Percentiles rank a stretch among this genome's conserved stretches.
These are phyloP conservation scores for Erynnis tages DNA, from an alignment of 2,888 invertebrate species.

Conservation along the genomic window DNA sequence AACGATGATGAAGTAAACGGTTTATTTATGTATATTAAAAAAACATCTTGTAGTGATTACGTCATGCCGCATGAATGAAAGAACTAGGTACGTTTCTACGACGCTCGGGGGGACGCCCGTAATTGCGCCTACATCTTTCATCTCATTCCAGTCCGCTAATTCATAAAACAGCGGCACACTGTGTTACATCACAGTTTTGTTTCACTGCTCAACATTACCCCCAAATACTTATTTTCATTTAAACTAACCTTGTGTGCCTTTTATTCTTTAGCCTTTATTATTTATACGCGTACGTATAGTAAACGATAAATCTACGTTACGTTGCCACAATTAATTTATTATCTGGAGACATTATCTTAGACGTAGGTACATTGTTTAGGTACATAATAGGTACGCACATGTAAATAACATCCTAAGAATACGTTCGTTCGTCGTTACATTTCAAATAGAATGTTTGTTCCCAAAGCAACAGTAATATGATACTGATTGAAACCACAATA, in stretches of 20 bases:
- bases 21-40: conserved; percentile 32
- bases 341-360: too few species aligned
- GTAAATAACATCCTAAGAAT: not conserved
- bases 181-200: conserved; percentile 13
- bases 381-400: not conserved
- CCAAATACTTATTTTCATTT: too few species aligned
- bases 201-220: not conserved
- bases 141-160: conserved; percentile 30
- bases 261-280: too few species aligned
- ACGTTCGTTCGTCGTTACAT: not conserved
- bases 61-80: conserved; percentile 51
- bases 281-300: too few species aligned
- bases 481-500: conserved; percentile 17
- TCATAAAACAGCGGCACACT: conserved; percentile 20
- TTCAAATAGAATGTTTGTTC: conserved; percentile 4
- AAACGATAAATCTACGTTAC: too few species aligned
- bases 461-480: conserved; percentile 19
- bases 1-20: conserved; percentile 35
- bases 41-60: conserved; percentile 48
- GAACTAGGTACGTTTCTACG: conserved; percentile 34
- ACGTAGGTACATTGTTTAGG: too few species aligned
- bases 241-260: too few species aligned
- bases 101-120: conserved; percentile 33
- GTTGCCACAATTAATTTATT: too few species aligned
- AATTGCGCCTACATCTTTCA: conserved; percentile 32